Evolutionary conservation across 2,888 invertebrate genomes (phyloP).

Genomic region (Blomia tropicalis): DNA sequence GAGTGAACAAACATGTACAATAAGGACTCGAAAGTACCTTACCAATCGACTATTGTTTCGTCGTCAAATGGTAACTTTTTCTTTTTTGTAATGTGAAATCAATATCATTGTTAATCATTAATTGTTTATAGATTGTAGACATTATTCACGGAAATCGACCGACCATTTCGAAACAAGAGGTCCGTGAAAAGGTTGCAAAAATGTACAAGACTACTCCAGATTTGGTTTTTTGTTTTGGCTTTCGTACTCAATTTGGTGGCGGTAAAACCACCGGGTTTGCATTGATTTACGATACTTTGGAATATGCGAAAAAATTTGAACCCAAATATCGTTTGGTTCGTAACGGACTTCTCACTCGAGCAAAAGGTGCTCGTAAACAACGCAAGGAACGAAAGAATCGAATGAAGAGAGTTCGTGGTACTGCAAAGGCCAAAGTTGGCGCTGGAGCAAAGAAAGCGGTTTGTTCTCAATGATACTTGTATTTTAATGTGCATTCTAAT

Average conservation of each 20-base stretch:
- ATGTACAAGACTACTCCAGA: constrained; percentile 97
- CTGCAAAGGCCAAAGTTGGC: constrained; percentile 94
- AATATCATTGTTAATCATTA: not conserved
- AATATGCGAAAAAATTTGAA: constrained; percentile 97
- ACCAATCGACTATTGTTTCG: constrained; percentile 94
- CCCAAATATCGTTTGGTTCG: constrained; percentile 89
- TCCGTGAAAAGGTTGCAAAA: constrained; percentile 87
- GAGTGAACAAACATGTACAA: constrained; percentile 68
- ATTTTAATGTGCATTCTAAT: too few relatives aligned
- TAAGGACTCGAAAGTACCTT: constrained; percentile 96
- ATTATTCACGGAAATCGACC: constrained; percentile 89
- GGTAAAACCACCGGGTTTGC: constrained; percentile 96
- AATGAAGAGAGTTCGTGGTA: constrained; percentile 99
- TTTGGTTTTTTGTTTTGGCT: constrained; percentile 89
- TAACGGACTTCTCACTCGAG: constrained; percentile 83
- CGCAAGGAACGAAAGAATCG: constrained; percentile 99
- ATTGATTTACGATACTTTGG: constrained; percentile 88
- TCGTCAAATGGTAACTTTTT: constrained; percentile 84
- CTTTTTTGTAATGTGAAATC: not conserved
- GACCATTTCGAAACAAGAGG: constrained; percentile 88
- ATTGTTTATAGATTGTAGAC: constrained; percentile 54
- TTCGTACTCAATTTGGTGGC: constrained; percentile 94
- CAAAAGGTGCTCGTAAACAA: constrained; percentile 88
- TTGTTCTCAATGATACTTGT: too few relatives aligned
- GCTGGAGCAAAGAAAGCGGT: constrained; percentile 54